These are phyloP conservation scores for Druon quercuslanigerum DNA, from an alignment of 1,140 invertebrate genomes.

Conservation along the genomic window DNA sequence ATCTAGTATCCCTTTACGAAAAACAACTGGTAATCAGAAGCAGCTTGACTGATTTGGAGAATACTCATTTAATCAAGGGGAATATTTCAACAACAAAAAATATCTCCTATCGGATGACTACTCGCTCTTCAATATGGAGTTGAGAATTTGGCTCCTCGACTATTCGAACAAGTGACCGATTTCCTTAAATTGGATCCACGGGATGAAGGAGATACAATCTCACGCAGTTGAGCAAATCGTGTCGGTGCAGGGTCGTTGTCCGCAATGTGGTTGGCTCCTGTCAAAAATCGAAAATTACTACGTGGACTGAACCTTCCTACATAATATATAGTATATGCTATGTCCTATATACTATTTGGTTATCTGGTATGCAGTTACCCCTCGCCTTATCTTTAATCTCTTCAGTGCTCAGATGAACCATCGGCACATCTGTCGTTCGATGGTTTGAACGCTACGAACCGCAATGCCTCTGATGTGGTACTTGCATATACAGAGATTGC, in stretches of 20 bases:
- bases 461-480: background rate
- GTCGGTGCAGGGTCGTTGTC: slow-evolving; percentile 30
- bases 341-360: too few relatives aligned
- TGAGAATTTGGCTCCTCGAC: background rate
- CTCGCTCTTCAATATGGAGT: background rate
- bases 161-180: slow-evolving; percentile 34
- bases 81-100: background rate
- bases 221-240: slow-evolving; percentile 51
- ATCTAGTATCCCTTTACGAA: too few relatives aligned
- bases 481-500: background rate
- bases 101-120: background rate
- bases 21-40: too few relatives aligned
- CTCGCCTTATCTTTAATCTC: slow-evolving; percentile 50
- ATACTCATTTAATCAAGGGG: too few relatives aligned
- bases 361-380: slow-evolving; percentile 21
- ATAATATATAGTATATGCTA: too few relatives aligned
- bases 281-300: slow-evolving; percentile 54
- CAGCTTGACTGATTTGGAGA: too few relatives aligned
- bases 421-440: slow-evolving; percentile 50
- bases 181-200: slow-evolving; percentile 43
- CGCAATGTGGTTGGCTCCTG: slow-evolving; percentile 34
- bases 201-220: slow-evolving; percentile 49
- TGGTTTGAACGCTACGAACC: slow-evolving; percentile 9
- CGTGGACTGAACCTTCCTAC: slow-evolving; percentile 33
- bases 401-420: slow-evolving; percentile 4